A percentile compares a stretch with the other conserved stretches of the same genome.
These are phyloP conservation scores for Actinemys pallida DNA, from an alignment of 2,113 vertebrate genomes.

Conservation along the genomic window DNA sequence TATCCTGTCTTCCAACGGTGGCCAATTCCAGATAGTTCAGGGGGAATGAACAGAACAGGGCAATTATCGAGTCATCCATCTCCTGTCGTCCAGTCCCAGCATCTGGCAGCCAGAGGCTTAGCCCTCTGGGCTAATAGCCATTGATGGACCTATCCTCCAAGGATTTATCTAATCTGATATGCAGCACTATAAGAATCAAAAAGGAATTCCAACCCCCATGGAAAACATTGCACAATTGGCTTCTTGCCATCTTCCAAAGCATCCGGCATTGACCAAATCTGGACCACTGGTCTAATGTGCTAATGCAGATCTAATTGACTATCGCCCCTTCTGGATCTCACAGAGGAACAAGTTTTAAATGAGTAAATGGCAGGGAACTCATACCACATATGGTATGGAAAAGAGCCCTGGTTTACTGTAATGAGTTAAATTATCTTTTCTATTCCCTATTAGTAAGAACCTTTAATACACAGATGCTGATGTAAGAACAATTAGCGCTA, in stretches of 20 bases:
- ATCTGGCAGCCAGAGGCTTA: no score
- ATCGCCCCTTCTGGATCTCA: not conserved
- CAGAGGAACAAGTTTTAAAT: not conserved
- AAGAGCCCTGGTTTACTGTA: not conserved
- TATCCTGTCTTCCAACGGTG: not conserved
- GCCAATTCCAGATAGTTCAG: not conserved
- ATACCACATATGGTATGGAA: fast-evolving
- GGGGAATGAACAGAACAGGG: not conserved
- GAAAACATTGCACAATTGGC: not conserved
- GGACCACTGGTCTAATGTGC: not conserved
- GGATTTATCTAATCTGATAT: not conserved
- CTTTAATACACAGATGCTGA: not conserved
- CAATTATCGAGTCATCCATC: not conserved
- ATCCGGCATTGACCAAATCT: not conserved
- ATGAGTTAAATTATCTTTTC: not conserved
- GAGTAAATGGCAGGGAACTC: not conserved
- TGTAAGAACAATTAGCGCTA: not conserved
- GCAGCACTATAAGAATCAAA: not conserved
- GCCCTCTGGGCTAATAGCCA: not conserved
- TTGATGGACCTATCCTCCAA: not conserved
- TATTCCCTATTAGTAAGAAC: not conserved
- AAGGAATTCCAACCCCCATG: not conserved
- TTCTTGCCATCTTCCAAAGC: conserved; percentile 27
- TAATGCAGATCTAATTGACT: not conserved
- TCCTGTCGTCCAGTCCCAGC: not conserved